Evolutionary conservation across 37 sponge, comb jelly and placozoan genomes (phyloP), one percentile per base, ranked within the genome.

Genomic region (Spongilla lacustris): DNA sequence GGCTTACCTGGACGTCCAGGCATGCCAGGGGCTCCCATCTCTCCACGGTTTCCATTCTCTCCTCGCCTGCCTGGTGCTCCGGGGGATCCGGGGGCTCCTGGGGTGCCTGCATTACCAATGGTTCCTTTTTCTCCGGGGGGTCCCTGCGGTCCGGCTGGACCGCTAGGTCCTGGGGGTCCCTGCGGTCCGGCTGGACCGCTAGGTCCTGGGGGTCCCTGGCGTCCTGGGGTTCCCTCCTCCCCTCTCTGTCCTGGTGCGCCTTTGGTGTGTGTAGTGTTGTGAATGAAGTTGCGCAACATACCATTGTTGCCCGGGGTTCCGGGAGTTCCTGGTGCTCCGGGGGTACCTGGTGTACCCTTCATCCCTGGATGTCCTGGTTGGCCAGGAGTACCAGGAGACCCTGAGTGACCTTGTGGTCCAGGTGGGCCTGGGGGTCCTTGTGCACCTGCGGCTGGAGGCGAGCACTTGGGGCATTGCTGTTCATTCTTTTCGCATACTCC

Each of bases 121-220:
- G 68, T 67, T 29, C 81, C 81, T 70, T 68, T 34, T 10, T 11
- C 37, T 32, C 81, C 81, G 9, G 69, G 81, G 35, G 68, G 8
- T 26, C 81, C 81, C 68, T 67, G 81, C 8, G 71, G 69, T 11
- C 81, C 81, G 13, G 25, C 1, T 81, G 69, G 81, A 29, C 81
- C 81, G 4, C 25, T 24, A 5, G 25, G 19, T 21, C 81, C 81
- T 37, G 68, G 46, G 4, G 4, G 46, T 46, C 46, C 46, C 46
- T 67, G 81, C 8, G 71, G 69, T 11, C 81, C 81, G 13, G 25
- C 1, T 81, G 69, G 81, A 29, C 81, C 81, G 4, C 25, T 24
- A 5, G 25, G 19, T 21, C 81, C 81, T 37, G 68, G 46, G 4
- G 4, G 46, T 46, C 46, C 46, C 46, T 46, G 8, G 4, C 8